Evolutionary conservation across 2,797 vertebrate genomes (phyloP).

Genomic region (Coccyzus lansbergi): DNA sequence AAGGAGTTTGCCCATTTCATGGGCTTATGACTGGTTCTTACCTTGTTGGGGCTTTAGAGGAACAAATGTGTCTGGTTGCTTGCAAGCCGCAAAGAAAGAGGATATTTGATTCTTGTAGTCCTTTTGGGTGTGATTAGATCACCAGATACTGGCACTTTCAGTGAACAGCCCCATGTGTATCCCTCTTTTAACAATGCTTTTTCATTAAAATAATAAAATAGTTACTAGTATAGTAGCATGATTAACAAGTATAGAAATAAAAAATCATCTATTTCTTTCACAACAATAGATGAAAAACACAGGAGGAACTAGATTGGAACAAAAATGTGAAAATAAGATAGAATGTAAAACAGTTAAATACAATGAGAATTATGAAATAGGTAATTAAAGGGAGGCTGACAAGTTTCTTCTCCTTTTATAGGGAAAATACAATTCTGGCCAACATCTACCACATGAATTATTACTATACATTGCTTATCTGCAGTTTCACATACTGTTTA

Average conservation of each 20-base stretch:
- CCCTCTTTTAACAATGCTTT: not conserved
- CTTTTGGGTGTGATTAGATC: not conserved
- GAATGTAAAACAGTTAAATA: not conserved
- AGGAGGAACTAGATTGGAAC: not conserved
- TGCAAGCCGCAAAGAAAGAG: not conserved
- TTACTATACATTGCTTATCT: not conserved
- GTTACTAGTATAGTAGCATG: not conserved
- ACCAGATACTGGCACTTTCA: not conserved
- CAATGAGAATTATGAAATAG: not conserved
- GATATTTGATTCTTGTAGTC: not conserved
- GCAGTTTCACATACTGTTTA: not conserved
- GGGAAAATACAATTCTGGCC: not conserved
- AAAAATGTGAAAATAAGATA: not conserved
- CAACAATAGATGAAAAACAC: not conserved
- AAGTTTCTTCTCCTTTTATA: not conserved
- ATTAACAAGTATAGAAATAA: not conserved
- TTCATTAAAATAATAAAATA: not conserved
- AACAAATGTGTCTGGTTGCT: not conserved
- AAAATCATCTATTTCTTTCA: not conserved
- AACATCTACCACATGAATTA: not conserved
- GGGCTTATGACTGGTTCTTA: not conserved
- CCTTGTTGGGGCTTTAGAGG: not conserved
- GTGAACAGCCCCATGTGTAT: not conserved
- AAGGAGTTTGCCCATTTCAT: not conserved
- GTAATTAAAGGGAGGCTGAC: not conserved